Base-by-base conservation (phyloP, 1,140 invertebrate species). In the Brachionus sp. region DNA sequence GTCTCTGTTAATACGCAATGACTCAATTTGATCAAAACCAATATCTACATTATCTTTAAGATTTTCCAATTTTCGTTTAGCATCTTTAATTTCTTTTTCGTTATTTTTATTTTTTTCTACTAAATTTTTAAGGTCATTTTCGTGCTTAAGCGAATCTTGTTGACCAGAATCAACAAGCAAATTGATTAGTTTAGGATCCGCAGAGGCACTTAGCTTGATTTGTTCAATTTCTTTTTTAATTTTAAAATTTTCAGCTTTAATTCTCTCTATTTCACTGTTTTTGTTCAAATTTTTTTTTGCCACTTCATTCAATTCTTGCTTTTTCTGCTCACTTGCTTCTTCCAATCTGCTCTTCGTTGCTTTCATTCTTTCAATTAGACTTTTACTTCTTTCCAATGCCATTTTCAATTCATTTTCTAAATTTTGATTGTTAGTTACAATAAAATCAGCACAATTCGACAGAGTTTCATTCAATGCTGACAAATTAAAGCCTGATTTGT, bases 21-120 rank as follows among this genome's bases (percentile, higher is more conserved):
- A 39, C 13, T 80, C 57, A 44, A 80, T 57, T 39, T 66, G 46
- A 25, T 80, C 77, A 42, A 80, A 80, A 29, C 39, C 39, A 25
- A 62, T 39, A 3, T 80, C 35, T 35, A 80, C 37, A 23, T 39
- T 62, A n/a, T 80, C 77, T 44, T 80, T 80, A 0, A 80, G 50
- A 4, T 57, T 42, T 3, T 57, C 77, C 19, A 62, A 80, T 62
- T 66, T 80, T 19, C 37, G 53, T 44, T 57, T 62, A 5, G 77
- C 62, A 37, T 80, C 50, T 44, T 13, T 42, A n/a, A 62, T 25
- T 23, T 80, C 77, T 80, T 62, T 80, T 62, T 80, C 46, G 25
- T 42, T 62, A 46, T 75, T 75, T 33, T 70, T 70, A 39, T 70
- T 70, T 39, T 70, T 70, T 37, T 70, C 66, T 10, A 23, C 5